A percentile compares a stretch with the other conserved stretches of the same genome.
These are phyloP conservation scores for Enteromius treurensis DNA, from an alignment of 2,797 vertebrate genomes.

Conservation along the genomic window DNA sequence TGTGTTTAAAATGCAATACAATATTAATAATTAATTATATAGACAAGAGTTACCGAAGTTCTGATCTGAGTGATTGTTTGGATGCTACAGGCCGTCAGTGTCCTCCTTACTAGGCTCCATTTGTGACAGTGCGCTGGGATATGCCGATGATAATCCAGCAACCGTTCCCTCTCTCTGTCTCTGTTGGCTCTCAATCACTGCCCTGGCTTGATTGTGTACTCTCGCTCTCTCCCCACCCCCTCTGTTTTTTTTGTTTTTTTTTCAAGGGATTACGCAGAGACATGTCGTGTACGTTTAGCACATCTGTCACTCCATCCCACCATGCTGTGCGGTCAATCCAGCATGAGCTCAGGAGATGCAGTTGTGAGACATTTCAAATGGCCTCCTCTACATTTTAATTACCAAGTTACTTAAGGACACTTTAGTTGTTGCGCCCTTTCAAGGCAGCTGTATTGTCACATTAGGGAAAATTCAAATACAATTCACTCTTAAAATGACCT, in stretches of 20 bases:
- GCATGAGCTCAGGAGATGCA: background rate
- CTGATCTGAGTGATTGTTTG: background rate
- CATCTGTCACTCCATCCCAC: conserved; percentile 52
- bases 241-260: conserved; percentile 5
- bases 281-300: conserved; percentile 25
- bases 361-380: background rate
- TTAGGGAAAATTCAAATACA: background rate
- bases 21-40: background rate
- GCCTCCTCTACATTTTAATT: background rate
- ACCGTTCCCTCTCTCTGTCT: conserved; percentile 11
- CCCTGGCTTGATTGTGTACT: background rate
- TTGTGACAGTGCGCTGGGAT: conserved; percentile 18
- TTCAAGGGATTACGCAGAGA: conserved; percentile 52
- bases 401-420: background rate
- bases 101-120: background rate
- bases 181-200: background rate
- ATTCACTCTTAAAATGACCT: conserved; percentile 28
- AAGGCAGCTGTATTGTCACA: conserved; percentile 13
- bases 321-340: conserved; percentile 5
- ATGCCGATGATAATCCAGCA: conserved; percentile 34
- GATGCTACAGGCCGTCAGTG: background rate
- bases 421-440: background rate
- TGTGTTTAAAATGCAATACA: background rate
- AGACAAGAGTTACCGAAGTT: background rate
- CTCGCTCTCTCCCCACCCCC: conserved; percentile 6